phyloP scores from a whole-genome alignment of 2,888 invertebrate genomes.

The Metallyticus violacea region DNA sequence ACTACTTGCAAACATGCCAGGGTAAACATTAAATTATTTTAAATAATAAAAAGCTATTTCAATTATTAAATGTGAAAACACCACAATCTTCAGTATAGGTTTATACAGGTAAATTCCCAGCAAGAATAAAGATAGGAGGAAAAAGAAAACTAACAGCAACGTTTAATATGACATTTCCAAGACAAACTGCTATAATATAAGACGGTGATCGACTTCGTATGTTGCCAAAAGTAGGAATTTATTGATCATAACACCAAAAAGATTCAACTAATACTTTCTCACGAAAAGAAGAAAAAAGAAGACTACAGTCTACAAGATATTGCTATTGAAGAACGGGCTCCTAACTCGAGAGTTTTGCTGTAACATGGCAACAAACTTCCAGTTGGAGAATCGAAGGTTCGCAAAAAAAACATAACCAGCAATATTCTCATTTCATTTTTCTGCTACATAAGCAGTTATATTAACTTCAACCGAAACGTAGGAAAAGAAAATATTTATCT shows the following conservation, averaged over 20 bases:
- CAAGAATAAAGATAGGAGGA: no score
- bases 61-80: no score
- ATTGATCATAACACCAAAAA: neutral
- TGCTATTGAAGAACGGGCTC: neutral
- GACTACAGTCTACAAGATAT: neutral
- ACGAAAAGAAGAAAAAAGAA: neutral
- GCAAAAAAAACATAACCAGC: neutral
- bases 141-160: no score
- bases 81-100: no score
- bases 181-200: no score
- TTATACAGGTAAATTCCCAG: no score
- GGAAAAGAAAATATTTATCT: no score
- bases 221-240: neutral
- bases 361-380: neutral
- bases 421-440: neutral
- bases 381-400: neutral
- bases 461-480: neutral
- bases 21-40: no score
- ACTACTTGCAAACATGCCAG: no score
- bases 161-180: no score
- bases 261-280: neutral
- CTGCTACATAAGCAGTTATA: neutral
- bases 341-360: neutral
- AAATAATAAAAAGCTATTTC: no score
- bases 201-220: neutral